Base-by-base conservation (phyloP, 2,888 invertebrate genomes). In the Oegoconia quadripuncta region DNA sequence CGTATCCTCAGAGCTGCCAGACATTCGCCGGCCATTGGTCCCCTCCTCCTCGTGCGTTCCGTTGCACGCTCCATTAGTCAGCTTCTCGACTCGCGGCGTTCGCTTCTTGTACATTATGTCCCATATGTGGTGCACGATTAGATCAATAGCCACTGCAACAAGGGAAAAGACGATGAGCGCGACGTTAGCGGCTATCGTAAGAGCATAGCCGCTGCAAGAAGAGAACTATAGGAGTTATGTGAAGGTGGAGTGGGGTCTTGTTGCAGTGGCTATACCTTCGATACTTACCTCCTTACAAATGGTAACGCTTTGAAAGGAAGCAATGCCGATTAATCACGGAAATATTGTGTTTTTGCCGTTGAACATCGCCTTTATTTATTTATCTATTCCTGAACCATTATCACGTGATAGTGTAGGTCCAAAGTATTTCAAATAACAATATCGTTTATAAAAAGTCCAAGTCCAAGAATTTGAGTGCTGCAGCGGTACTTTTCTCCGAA, bases 41-140 rank as follows among this genome's bases (percentile, higher is more conserved):
- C 73, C 74, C 7, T 79, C 83, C 28, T 67, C 70, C 39, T 78
- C 80, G 42, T 64, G 27, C 13, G 56, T 59, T 14, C 78, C 80
- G 54, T 80, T 83, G 61, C 77, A 75, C 7, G 64, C 64, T 18
- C 88, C 87, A 54, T 81, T 79, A n/a, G 27, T 13, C 32, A 71
- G 59, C 37, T 71, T 52, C 29, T 54, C 50, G 53, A 64, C 51
- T 12, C 59, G 62, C 37, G 64, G 55, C 9, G 71, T 48, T 27
- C 77, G 66, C 66, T 82, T 87, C 82, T 84, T 87, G 67, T 84
- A 93, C 88, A 98, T 93, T 71, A 97, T 93, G 89, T 98, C 98
- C 92, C 97, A 94, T 88, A 99, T 98, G 92, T 99, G 98, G 87
- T 98, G 97, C 67, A 98, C 98, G 89, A 99, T 98, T 86, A 99